Base-by-base conservation (phyloP, 1,140 invertebrate species). In the Antheraea pernyi region DNA sequence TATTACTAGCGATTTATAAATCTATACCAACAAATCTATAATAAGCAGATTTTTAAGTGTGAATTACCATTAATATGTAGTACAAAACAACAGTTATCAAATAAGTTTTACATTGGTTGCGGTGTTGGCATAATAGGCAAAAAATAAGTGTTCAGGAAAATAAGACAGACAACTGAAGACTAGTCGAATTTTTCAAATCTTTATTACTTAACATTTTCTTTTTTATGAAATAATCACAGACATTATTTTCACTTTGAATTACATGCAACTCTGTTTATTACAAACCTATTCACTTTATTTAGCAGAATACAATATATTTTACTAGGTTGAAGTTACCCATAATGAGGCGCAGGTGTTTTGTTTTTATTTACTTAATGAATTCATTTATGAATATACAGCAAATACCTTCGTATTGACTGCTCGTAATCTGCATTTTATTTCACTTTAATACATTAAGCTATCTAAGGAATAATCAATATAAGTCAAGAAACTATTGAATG, bases 151-250 rank as follows among this genome's bases (percentile, higher is more conserved):
- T 53, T 53, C 39, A 53, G 46, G 46, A 16, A 53, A 53, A 53
- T 53, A 53, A 16, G 46, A 16, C 16, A 53, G 46, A 53, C 46
- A 53, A 53, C 46, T 53, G 46, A 53, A 53, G 46, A 53, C 46
- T 53, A 53, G 46, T 16, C 10, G 46, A 53, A 16, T 53, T 16
- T 16, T 16, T 16, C 0, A 53, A 53, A 53, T 16, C 46, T 53
- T 53, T 53, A 53, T 53, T 53, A 53, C 46, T 16, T 16, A 16
- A 11, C 0, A 53, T 16, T 53, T 42, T 53, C 46, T 16, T 53
- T 53, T 53, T 16, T 53, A 53, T 53, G 46, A 53, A 53, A 53
- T 53, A 13, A 53, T 53, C 46, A 53, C 46, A 53, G 46, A 30
- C 22, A 30, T 4, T 30, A 30, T 30, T 30, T 30, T 30, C 22